A percentile compares a stretch with the other conserved stretches of the same genome.
Conservation (phyloP, 2,888 invertebrate genomes). For the Eugnorisma glareosa region DNA sequence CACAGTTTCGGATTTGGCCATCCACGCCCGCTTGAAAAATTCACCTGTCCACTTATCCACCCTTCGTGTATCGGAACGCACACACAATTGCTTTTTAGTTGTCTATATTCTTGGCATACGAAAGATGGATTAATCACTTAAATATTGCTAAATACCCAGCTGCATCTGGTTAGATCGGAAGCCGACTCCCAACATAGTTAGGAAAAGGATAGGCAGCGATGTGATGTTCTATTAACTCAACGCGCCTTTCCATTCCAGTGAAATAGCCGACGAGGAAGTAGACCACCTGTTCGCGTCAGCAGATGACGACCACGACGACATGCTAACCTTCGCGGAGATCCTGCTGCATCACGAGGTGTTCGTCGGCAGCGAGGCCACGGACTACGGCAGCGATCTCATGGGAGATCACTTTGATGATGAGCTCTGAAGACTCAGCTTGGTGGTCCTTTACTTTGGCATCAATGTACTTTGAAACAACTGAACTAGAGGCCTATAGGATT, state of each 20-base stretch:
- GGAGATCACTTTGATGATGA: slow-evolving; percentile 96
- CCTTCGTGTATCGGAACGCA: too few species aligned
- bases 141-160: too few species aligned
- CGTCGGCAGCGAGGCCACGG: slow-evolving; percentile 98
- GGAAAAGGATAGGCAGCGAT: too few species aligned
- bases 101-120: too few species aligned
- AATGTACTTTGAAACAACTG: slow-evolving; percentile 14
- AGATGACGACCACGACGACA: slow-evolving; percentile 96
- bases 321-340: slow-evolving; percentile 95
- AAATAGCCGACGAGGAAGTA: slow-evolving; percentile 97
- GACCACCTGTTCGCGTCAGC: slow-evolving; percentile 96
- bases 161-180: too few species aligned
- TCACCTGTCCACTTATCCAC: too few species aligned
- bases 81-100: too few species aligned
- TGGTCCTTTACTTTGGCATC: slow-evolving; percentile 36
- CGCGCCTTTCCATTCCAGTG: slow-evolving; percentile 85
- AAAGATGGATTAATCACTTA: too few species aligned
- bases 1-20: too few species aligned
- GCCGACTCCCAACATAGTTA: too few species aligned
- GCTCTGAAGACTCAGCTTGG: slow-evolving; percentile 85
- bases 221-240: neutral
- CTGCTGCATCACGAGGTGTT: slow-evolving; percentile 96
- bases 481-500: neutral
- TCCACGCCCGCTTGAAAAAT: too few species aligned
- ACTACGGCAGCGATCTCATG: slow-evolving; percentile 96